Evolutionary conservation across 1,140 invertebrate species (phyloP).

Genomic region (Drosophila leontia): DNA sequence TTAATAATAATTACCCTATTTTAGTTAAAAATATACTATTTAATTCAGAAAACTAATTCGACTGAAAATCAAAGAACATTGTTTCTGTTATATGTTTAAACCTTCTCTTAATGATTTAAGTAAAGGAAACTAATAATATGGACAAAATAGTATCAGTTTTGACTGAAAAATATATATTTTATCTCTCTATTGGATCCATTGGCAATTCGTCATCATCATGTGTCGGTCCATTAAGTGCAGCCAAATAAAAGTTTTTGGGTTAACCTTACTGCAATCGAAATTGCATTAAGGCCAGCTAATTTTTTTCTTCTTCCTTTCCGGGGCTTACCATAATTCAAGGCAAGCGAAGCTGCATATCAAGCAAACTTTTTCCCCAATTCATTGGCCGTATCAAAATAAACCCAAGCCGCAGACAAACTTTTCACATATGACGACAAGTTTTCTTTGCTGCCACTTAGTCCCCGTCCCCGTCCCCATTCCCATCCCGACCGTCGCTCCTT

Average conservation of each 20-base stretch:
- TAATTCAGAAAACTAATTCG: no score
- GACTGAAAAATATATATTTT: not conserved
- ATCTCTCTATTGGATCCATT: not conserved
- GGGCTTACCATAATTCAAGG: slow-evolving; percentile 55
- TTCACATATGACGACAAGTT: slow-evolving; percentile 81
- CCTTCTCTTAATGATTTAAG: no score
- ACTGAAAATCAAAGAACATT: no score
- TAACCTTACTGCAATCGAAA: slow-evolving; percentile 44
- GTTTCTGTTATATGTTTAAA: no score
- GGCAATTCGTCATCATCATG: slow-evolving; percentile 22
- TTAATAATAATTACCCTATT: not conserved
- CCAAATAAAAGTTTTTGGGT: slow-evolving; percentile 16
- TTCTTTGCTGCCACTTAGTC: slow-evolving; percentile 50
- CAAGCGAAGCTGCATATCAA: slow-evolving; percentile 54
- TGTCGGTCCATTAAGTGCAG: slow-evolving; percentile 30
- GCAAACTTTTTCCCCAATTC: slow-evolving; percentile 62
- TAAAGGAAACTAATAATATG: no score
- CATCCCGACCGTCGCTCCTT: not conserved
- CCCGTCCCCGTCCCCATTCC: not conserved
- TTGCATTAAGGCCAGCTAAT: slow-evolving; percentile 48
- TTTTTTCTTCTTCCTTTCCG: slow-evolving; percentile 12
- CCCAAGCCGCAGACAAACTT: slow-evolving; percentile 75
- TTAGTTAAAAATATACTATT: no score
- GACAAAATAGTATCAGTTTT: not conserved
- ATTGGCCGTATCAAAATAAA: slow-evolving; percentile 75